These are phyloP conservation scores for Heterodera filipjevi DNA, from an alignment of 2,888 invertebrate species.

Conservation along the genomic window DNA sequence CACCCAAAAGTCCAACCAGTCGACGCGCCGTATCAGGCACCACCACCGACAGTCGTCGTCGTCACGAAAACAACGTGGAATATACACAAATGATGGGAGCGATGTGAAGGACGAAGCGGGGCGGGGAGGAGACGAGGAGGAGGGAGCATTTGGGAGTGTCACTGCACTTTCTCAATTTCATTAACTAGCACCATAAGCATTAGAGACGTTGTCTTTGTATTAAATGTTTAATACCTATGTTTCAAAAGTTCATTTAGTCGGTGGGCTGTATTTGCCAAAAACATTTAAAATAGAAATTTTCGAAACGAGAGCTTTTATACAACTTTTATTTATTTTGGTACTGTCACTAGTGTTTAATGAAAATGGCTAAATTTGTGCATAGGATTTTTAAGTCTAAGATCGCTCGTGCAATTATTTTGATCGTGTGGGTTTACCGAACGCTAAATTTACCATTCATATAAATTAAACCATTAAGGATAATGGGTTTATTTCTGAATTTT, in stretches of 20 bases:
- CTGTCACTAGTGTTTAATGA: too few relatives aligned
- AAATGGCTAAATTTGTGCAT: too few relatives aligned
- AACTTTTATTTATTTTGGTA: too few relatives aligned
- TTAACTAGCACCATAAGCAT: background rate
- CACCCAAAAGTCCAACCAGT: background rate
- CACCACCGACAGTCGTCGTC: slow-evolving; percentile 17
- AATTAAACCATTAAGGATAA: slow-evolving; percentile 15
- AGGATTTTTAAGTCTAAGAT: background rate
- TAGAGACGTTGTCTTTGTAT: background rate
- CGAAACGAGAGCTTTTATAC: too few relatives aligned
- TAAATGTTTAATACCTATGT: too few relatives aligned
- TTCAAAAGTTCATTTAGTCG: too few relatives aligned
- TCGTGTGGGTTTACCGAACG: background rate
- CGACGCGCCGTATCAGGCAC: slow-evolving; percentile 21
- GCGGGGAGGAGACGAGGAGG: background rate
- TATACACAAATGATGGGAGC: background rate
- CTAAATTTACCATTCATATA: background rate
- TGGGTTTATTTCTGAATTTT: slow-evolving; percentile 19
- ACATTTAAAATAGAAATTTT: too few relatives aligned
- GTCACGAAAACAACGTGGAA: slow-evolving; percentile 13
- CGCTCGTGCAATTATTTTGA: background rate
- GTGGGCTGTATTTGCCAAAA: too few relatives aligned
- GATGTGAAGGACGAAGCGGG: slow-evolving; percentile 1
- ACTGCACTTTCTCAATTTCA: background rate
- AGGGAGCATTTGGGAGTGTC: background rate